A percentile compares a stretch with the other conserved stretches of the same genome.
These are phyloP conservation scores for Diloba caeruleocephala DNA, from an alignment of 2,888 invertebrate genomes.

Conservation along the genomic window DNA sequence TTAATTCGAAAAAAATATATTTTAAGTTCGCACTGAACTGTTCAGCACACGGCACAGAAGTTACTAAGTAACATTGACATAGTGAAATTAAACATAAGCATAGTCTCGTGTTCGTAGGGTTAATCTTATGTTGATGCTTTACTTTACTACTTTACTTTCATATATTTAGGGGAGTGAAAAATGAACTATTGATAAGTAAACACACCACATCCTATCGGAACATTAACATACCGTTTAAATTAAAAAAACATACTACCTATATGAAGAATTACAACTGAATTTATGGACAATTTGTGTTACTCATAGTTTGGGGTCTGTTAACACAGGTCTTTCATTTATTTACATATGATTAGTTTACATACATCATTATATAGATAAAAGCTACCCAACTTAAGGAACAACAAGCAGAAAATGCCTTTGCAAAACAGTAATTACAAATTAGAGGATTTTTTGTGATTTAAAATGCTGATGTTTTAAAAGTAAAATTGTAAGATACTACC, in stretches of 20 bases:
- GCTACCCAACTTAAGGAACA: constrained; percentile 35
- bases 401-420: constrained; percentile 33
- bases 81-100: constrained; percentile 62
- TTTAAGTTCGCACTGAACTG: constrained; percentile 76
- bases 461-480: constrained; percentile 23
- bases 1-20: constrained; percentile 78
- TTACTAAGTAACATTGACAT: constrained; percentile 73
- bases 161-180: constrained; percentile 8
- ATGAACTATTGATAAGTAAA: constrained; percentile 14
- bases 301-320: constrained; percentile 48
- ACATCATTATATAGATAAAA: constrained; percentile 53
- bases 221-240: constrained; percentile 25
- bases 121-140: constrained; percentile 30
- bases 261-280: constrained; percentile 33
- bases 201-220: constrained; percentile 20
- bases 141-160: constrained; percentile 24
- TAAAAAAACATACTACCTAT: constrained; percentile 33
- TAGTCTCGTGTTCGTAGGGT: constrained; percentile 36
- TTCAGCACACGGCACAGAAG: constrained; percentile 72
- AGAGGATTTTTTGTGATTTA: constrained; percentile 29
- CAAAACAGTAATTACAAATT: constrained; percentile 17
- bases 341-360: constrained; percentile 60
- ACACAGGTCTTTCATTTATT: constrained; percentile 57
- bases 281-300: constrained; percentile 56
- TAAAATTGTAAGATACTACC: constrained; percentile 36